Conservation (phyloP, 2,113 vertebrate genomes). For the Carassius carassius region DNA sequence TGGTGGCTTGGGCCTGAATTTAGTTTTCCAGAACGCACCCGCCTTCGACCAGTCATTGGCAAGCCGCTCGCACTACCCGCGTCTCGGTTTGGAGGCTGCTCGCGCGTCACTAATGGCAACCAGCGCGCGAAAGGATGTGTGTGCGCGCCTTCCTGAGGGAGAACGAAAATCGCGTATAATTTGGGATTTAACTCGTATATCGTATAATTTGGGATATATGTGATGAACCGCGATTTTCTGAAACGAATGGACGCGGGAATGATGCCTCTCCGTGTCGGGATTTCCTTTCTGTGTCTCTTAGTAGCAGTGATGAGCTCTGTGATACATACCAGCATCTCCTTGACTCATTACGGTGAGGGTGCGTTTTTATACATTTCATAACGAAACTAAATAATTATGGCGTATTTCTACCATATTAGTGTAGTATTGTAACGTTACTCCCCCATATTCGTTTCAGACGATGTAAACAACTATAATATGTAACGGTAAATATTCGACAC, state of each 20-base stretch:
- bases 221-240: conserved; percentile 1
- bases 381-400: neutral
- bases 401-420: neutral
- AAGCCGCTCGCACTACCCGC: conserved; percentile 39
- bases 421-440: no score
- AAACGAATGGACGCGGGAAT: conserved; percentile 9
- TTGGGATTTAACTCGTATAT: neutral
- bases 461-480: conserved; percentile 45
- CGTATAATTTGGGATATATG: neutral
- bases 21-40: conserved; percentile 39
- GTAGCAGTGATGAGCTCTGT: conserved; percentile 15
- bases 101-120: conserved; percentile 56
- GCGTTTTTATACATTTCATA: neutral
- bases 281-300: conserved; percentile 18
- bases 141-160: conserved; percentile 39
- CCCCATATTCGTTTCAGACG: neutral
- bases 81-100: conserved; percentile 75
- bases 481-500: neutral
- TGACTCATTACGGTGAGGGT: conserved; percentile 16
- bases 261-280: conserved; percentile 25
- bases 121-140: conserved; percentile 74
- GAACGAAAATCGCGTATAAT: neutral
- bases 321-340: conserved; percentile 18
- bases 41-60: no score
- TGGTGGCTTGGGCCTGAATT: conserved; percentile 60